Conservation (phyloP, 2,888 invertebrate species). For the Pomacea canaliculata region DNA sequence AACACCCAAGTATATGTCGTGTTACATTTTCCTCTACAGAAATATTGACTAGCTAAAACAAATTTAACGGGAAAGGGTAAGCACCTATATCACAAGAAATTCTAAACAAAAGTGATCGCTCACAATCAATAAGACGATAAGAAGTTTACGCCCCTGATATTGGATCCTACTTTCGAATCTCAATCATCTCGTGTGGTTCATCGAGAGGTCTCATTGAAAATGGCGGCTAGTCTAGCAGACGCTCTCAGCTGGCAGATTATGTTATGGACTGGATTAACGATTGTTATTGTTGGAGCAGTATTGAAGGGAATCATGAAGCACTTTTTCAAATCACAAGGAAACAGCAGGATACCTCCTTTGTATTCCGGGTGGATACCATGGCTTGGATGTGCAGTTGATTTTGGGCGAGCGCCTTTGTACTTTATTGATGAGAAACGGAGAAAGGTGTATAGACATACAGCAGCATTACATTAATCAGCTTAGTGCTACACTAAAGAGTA, state of each 20-base stretch:
- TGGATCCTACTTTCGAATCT: too few relatives aligned
- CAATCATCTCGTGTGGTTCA: too few relatives aligned
- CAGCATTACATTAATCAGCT: too few relatives aligned
- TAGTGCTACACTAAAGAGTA: too few relatives aligned
- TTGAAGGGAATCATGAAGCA: conserved; percentile 2
- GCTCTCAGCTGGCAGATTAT: neutral
- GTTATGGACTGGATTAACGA: neutral
- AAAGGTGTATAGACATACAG: conserved; percentile 41
- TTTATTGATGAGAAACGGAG: conserved; percentile 54
- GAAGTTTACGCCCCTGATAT: too few relatives aligned
- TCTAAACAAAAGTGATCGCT: too few relatives aligned
- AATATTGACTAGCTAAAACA: too few relatives aligned
- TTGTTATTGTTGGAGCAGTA: neutral
- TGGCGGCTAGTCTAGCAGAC: conserved; percentile 17
- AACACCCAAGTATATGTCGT: too few relatives aligned
- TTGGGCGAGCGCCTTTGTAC: conserved; percentile 58
- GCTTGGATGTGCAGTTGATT: conserved; percentile 63
- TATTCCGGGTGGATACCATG: conserved; percentile 60
- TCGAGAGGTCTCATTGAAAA: neutral
- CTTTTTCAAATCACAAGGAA: neutral
- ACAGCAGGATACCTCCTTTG: conserved; percentile 39
- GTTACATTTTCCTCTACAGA: too few relatives aligned
- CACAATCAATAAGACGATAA: too few relatives aligned
- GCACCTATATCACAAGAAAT: too few relatives aligned
- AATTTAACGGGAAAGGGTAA: too few relatives aligned